phyloP scores from a whole-genome alignment of 2,888 invertebrate genomes.

The Drymonia ruficornis region DNA sequence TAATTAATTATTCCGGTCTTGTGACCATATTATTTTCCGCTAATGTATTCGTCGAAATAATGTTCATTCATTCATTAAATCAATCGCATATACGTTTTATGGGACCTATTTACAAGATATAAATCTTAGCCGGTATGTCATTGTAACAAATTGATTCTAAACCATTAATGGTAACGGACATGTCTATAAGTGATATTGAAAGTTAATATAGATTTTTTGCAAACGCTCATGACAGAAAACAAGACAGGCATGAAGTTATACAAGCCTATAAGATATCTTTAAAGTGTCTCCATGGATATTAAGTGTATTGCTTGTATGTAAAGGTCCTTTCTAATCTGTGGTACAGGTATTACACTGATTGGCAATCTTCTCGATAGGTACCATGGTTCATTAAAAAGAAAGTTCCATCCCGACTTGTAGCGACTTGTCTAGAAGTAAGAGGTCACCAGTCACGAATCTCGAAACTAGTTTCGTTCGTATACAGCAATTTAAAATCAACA shows the following conservation, averaged over 20 bases:
- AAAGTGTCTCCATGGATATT: neutral
- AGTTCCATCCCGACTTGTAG: slow-evolving; percentile 51
- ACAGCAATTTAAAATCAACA: slow-evolving; percentile 47
- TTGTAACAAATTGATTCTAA: neutral
- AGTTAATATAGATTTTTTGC: neutral
- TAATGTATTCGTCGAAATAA: slow-evolving; percentile 29
- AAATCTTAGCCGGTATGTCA: neutral
- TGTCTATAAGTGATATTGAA: neutral
- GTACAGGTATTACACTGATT: neutral
- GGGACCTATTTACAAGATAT: neutral
- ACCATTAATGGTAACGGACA: neutral
- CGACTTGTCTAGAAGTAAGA: slow-evolving; percentile 52
- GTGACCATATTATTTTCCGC: slow-evolving; percentile 24
- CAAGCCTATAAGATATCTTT: neutral
- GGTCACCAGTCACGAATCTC: slow-evolving; percentile 51
- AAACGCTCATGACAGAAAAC: neutral
- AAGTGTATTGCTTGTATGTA: neutral
- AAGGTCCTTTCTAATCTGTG: too few relatives aligned
- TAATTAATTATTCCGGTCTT: slow-evolving; percentile 24
- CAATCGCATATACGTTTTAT: slow-evolving; percentile 18
- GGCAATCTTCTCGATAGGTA: neutral
- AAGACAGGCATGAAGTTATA: neutral
- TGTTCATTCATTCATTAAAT: slow-evolving; percentile 29
- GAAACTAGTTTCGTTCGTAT: slow-evolving; percentile 55
- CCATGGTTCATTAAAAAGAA: slow-evolving; percentile 48